Evolutionary conservation across 2,113 vertebrate species (phyloP), one percentile per base, ranked within the genome.

Genomic region (Macrotis lagotis): DNA sequence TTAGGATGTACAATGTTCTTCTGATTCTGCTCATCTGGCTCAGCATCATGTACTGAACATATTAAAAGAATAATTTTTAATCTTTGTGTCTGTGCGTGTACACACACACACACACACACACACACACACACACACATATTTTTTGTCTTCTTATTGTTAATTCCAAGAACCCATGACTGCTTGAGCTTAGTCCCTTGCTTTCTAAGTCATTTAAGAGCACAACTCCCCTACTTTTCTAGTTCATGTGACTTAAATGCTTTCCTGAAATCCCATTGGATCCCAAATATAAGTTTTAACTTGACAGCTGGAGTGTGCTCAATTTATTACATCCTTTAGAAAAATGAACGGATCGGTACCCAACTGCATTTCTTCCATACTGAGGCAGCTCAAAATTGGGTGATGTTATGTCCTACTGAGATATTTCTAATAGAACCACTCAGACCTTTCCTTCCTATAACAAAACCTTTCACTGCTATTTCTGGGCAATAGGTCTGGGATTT

Each of bases 241-340:
- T 44, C 28, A 0, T 0, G 89, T n/a, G 47, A 88, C 25, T 10
- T 7, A 9, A 92, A 49, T 0, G 0, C 0, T 7, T 48, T 95
- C 93, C 94, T 90, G 50, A 94, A 96, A 91, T n/a, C 51, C 44
- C 59, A 22, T 16, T 0, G 0, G 8, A 25, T 1, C 4, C 74
- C 90, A 25, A 83, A 8, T 10, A 31, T 48, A 37, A 37, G 52
- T 89, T n/a, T 1, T 24, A 26, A 55, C 25, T 83, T 19, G 11
- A 90, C 50, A 14, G 16, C 48, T 26, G 26, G 25, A 44, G 25
- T 0, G 0, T 22, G 26, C 88, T 91, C 44, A 51, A 0, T 12
- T 55, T 3, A 1, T 48, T 37, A 2, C 10, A 1, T 25, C 48
- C 26, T 74, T 92, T 93, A 8, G 0, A 88, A 93, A 97, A 90